Conservation (phyloP, 2,113 vertebrate genomes). For the Ranitomeya variabilis region DNA sequence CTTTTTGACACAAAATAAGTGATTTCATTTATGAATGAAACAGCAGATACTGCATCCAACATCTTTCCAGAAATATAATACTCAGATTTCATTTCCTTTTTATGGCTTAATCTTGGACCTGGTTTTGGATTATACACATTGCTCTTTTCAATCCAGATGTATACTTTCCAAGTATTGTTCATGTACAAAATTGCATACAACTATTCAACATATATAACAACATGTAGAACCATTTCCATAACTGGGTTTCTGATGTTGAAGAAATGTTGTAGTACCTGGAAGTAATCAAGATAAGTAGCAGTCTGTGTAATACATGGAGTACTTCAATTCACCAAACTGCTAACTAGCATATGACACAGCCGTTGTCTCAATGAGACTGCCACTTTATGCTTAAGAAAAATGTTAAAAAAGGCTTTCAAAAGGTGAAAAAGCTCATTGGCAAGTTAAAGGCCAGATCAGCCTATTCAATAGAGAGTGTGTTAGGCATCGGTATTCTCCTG, state of each 20-base stretch:
- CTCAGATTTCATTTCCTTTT: background rate
- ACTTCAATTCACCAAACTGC: background rate
- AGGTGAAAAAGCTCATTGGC: too few relatives aligned
- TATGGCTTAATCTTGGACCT: background rate
- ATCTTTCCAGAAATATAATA: background rate
- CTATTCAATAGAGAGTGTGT: too few relatives aligned
- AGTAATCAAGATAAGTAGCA: background rate
- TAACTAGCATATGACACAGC: background rate
- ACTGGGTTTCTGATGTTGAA: background rate
- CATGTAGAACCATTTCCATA: background rate
- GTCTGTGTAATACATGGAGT: background rate
- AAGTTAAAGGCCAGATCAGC: too few relatives aligned
- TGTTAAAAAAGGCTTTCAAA: too few relatives aligned
- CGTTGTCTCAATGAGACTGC: background rate
- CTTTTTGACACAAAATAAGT: background rate
- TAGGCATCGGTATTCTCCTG: too few relatives aligned
- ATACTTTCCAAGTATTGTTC: background rate
- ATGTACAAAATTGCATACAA: background rate
- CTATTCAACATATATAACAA: background rate
- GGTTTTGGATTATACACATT: background rate
- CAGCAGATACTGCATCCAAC: background rate
- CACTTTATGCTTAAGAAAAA: too few relatives aligned
- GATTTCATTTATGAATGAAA: slow-evolving; percentile 13
- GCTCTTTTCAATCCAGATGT: background rate
- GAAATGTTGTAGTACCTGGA: background rate